These are phyloP conservation scores for Gryon sp. DNA, from an alignment of 1,140 invertebrate genomes.

Conservation along the genomic window DNA sequence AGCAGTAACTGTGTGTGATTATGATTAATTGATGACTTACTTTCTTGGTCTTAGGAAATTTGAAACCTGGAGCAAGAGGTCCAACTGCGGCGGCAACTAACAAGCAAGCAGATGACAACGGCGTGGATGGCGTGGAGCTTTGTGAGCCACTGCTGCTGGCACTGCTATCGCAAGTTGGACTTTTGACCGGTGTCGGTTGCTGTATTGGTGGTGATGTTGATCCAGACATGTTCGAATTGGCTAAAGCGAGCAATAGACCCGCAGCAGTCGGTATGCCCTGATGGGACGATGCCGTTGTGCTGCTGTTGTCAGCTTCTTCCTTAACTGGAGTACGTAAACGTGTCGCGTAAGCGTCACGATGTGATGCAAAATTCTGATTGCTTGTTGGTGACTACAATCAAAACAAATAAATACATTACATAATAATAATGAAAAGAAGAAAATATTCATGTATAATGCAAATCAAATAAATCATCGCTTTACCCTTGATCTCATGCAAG, in stretches of 20 bases:
- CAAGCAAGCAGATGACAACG: slow-evolving; percentile 85
- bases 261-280: slow-evolving; percentile 79
- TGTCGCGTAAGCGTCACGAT: slow-evolving; percentile 67
- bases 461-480: not conserved
- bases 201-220: slow-evolving; percentile 70
- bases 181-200: slow-evolving; percentile 73
- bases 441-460: no score
- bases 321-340: slow-evolving; percentile 71
- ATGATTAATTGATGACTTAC: slow-evolving; percentile 67
- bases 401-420: no score
- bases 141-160: slow-evolving; percentile 78
- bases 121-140: slow-evolving; percentile 82
- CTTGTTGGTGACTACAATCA: slow-evolving; percentile 71
- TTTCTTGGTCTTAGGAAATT: slow-evolving; percentile 95
- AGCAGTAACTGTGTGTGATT: no score
- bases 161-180: slow-evolving; percentile 76
- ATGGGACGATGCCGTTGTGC: slow-evolving; percentile 42
- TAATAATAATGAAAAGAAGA: no score
- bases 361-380: slow-evolving; percentile 67
- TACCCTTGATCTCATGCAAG: slow-evolving; percentile 77
- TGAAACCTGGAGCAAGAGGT: slow-evolving; percentile 87
- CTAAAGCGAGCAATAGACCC: slow-evolving; percentile 81
- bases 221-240: slow-evolving; percentile 76
- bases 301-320: slow-evolving; percentile 31
- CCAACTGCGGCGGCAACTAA: slow-evolving; percentile 90